phyloP scores from a whole-genome alignment of 2,113 vertebrate species.

The Hemiscyllium ocellatum region DNA sequence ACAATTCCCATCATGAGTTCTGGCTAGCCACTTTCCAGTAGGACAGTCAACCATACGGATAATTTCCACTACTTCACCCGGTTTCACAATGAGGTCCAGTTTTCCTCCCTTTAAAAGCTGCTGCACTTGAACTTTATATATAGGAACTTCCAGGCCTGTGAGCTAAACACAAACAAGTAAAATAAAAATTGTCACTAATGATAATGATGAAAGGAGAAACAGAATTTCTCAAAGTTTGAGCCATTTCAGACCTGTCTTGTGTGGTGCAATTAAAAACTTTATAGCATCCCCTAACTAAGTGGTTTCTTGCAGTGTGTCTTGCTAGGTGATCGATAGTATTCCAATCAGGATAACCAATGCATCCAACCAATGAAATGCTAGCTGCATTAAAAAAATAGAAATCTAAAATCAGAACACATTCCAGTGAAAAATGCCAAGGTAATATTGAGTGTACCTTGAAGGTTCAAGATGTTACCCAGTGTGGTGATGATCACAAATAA shows the following conservation, averaged over 20 bases:
- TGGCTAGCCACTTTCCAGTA: slow-evolving; percentile 57
- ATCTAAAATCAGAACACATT: background rate
- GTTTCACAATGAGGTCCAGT: slow-evolving; percentile 46
- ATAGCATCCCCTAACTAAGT: background rate
- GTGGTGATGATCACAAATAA: background rate
- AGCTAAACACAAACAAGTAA: slow-evolving; percentile 49
- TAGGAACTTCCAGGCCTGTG: slow-evolving; percentile 52
- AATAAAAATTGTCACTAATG: background rate
- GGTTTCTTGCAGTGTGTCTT: background rate
- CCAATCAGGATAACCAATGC: background rate
- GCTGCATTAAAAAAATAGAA: background rate
- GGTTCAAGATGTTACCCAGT: background rate
- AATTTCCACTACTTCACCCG: slow-evolving; percentile 51
- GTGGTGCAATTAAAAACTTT: background rate
- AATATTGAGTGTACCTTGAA: background rate
- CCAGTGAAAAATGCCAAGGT: background rate
- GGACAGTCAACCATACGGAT: slow-evolving; percentile 53
- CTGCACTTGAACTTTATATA: slow-evolving; percentile 48
- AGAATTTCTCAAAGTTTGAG: background rate
- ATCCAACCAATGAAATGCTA: background rate
- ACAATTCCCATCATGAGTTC: slow-evolving; percentile 59
- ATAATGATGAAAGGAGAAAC: background rate
- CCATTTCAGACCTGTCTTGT: background rate
- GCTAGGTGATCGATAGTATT: background rate
- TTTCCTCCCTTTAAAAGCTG: slow-evolving; percentile 51